Evolutionary conservation across 2,888 invertebrate species (phyloP).

Genomic region (Rhagonycha fulva): DNA sequence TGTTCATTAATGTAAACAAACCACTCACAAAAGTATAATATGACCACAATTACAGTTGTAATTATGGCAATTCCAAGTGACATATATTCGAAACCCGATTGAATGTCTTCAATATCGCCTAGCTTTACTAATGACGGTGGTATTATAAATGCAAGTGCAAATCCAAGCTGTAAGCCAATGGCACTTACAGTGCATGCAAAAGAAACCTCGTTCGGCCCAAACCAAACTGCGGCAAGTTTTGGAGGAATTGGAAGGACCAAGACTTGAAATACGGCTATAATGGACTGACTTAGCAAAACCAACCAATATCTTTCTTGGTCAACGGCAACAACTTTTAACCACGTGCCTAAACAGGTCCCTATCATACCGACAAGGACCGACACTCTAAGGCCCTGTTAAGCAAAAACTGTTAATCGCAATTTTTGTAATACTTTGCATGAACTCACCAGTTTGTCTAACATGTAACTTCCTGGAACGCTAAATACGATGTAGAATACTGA

Average conservation of each 20-base stretch:
- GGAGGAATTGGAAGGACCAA: background rate
- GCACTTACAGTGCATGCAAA: background rate
- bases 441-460: background rate
- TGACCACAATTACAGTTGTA: background rate
- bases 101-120: background rate
- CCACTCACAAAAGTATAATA: background rate
- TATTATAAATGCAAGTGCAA: background rate
- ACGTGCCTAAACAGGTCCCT: background rate
- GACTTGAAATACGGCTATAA: background rate
- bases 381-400: background rate
- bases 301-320: background rate
- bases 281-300: background rate
- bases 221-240: background rate
- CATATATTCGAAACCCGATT: background rate
- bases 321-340: background rate
- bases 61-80: background rate
- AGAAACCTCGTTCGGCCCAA: background rate
- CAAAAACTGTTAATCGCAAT: background rate
- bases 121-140: background rate
- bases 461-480: background rate
- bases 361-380: background rate
- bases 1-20: background rate
- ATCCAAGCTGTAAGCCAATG: background rate
- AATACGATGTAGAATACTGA: background rate
- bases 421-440: too few species aligned